Conservation (phyloP, 2,888 invertebrate genomes). For the Acholoe squamosa region DNA sequence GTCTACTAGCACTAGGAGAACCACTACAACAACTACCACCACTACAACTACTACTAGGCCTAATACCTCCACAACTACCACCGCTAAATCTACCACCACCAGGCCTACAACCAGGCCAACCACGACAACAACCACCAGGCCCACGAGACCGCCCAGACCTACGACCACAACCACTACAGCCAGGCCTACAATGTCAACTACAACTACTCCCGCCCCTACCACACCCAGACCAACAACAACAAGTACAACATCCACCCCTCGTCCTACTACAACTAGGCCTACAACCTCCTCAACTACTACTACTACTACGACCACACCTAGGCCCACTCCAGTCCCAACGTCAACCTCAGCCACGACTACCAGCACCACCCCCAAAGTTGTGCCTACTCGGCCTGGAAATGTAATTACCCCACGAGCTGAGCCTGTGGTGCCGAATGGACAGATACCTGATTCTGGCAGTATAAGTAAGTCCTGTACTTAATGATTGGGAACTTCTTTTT, state of each 20-base stretch:
- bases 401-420: background rate
- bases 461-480: no score
- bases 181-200: background rate
- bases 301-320: background rate
- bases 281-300: slow-evolving; percentile 10
- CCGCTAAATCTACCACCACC: background rate
- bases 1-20: background rate
- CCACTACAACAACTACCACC: background rate
- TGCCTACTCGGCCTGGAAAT: background rate
- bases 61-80: background rate
- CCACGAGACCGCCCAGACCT: background rate
- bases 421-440: no score
- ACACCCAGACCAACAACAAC: background rate
- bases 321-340: background rate
- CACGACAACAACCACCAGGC: background rate
- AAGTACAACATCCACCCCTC: background rate
- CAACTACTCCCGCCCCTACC: background rate
- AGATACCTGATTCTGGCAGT: no score
- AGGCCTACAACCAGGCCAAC: background rate
- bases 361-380: background rate
- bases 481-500: no score
- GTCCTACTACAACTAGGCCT: background rate
- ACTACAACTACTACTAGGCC: background rate
- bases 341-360: background rate
- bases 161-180: background rate